A percentile compares a stretch with the other conserved stretches of the same genome.
These are phyloP conservation scores for Harpagoxenus sublaevis DNA, from an alignment of 2,888 invertebrate species.

Conservation along the genomic window DNA sequence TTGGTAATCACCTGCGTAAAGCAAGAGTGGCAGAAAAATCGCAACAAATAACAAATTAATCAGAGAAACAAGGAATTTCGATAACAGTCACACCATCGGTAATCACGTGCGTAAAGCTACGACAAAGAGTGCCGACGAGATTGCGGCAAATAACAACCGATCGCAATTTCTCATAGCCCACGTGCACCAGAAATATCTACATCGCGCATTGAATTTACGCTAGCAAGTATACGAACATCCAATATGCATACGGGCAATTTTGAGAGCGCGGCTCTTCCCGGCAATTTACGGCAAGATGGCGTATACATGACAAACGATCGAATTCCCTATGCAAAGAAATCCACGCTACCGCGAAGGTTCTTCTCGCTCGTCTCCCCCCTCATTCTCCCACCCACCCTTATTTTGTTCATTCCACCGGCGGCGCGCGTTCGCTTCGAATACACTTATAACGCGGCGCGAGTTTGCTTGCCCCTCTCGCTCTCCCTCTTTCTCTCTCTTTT, in stretches of 20 bases:
- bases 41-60: too few relatives aligned
- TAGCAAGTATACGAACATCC: constrained; percentile 61
- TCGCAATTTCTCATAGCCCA: constrained; percentile 20
- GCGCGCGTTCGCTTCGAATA: constrained; percentile 80
- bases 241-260: constrained; percentile 77
- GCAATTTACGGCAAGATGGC: constrained; percentile 82
- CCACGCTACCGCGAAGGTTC: constrained; percentile 75
- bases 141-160: constrained; percentile 18
- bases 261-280: constrained; percentile 75
- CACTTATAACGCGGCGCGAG: constrained; percentile 80
- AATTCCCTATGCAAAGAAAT: constrained; percentile 83
- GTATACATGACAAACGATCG: constrained; percentile 86
- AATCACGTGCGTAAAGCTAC: neutral
- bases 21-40: too few relatives aligned
- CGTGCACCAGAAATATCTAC: constrained; percentile 25
- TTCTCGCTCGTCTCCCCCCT: constrained; percentile 56
- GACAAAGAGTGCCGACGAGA: neutral
- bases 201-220: constrained; percentile 54
- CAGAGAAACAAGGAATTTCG: neutral
- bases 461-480: constrained; percentile 45
- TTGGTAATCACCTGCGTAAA: neutral
- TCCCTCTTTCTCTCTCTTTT: neutral
- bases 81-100: neutral
- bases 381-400: constrained; percentile 35
- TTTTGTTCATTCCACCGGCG: constrained; percentile 73